Percentiles rank a stretch among this genome's conserved stretches.
These are phyloP conservation scores for Chlorocebus sabaeus DNA, from an alignment of 2,113 vertebrate species.

Conservation along the genomic window DNA sequence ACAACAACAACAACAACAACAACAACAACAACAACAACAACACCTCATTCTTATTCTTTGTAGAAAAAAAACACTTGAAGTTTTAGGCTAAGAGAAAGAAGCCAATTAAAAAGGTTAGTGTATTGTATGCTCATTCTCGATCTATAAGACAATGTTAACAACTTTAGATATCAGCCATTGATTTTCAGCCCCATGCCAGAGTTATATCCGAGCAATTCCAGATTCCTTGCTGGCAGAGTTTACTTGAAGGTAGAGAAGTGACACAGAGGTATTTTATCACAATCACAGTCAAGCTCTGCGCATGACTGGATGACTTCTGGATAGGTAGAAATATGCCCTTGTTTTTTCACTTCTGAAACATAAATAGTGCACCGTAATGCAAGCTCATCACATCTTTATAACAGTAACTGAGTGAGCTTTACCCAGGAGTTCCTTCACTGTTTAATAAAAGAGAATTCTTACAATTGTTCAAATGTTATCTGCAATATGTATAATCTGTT, in stretches of 20 bases:
- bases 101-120: neutral
- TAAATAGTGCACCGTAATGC: neutral
- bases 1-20: too few relatives aligned
- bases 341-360: neutral
- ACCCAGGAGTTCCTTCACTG: neutral
- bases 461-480: neutral
- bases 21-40: too few relatives aligned
- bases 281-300: neutral
- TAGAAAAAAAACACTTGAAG: neutral
- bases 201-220: neutral
- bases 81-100: neutral
- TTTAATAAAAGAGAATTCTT: slow-evolving; percentile 14
- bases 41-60: neutral
- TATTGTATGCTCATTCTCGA: neutral
- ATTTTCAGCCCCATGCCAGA: neutral
- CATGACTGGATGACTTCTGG: neutral
- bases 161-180: neutral
- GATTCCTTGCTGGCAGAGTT: neutral
- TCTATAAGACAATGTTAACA: neutral
- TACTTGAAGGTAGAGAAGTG: neutral
- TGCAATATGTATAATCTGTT: neutral
- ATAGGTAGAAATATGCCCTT: neutral
- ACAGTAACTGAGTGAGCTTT: neutral
- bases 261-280: neutral
- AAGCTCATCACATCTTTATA: neutral